Percentiles rank a stretch among this genome's conserved stretches.
Evolutionary conservation across 2,797 vertebrate species (phyloP).

Genomic region (Nyctalus aviator): DNA sequence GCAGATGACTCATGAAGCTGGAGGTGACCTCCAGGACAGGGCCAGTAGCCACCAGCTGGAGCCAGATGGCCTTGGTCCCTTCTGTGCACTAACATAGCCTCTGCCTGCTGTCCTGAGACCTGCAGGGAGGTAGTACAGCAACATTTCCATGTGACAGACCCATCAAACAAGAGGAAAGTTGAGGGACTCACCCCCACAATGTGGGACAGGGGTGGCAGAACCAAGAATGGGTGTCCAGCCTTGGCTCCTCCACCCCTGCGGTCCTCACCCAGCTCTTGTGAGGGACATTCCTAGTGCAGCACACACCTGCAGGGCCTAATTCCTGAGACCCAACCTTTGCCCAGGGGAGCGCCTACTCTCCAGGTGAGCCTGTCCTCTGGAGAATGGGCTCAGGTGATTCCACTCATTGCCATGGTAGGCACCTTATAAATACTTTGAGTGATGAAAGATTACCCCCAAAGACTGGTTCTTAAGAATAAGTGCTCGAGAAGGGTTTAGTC

Average conservation of each 20-base stretch:
- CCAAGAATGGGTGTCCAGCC: fast-evolving
- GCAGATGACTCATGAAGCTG: fast-evolving
- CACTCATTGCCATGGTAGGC: neutral
- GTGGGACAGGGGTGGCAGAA: fast-evolving
- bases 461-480: neutral
- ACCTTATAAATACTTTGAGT: fast-evolving
- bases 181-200: neutral
- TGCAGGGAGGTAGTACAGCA: fast-evolving
- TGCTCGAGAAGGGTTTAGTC: fast-evolving
- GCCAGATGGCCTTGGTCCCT: fast-evolving
- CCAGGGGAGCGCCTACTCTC: too few relatives aligned
- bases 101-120: neutral
- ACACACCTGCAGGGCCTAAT: too few relatives aligned
- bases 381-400: fast-evolving
- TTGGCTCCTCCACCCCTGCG: fast-evolving
- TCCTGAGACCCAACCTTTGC: too few relatives aligned
- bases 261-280: fast-evolving
- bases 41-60: neutral
- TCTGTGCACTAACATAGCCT: fast-evolving
- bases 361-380: fast-evolving
- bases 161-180: too few relatives aligned
- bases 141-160: neutral
- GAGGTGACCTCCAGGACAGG: neutral
- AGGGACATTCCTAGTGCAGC: fast-evolving
- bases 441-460: neutral